Conservation (phyloP, 2,113 vertebrate genomes). For the Lampris incognitus region DNA sequence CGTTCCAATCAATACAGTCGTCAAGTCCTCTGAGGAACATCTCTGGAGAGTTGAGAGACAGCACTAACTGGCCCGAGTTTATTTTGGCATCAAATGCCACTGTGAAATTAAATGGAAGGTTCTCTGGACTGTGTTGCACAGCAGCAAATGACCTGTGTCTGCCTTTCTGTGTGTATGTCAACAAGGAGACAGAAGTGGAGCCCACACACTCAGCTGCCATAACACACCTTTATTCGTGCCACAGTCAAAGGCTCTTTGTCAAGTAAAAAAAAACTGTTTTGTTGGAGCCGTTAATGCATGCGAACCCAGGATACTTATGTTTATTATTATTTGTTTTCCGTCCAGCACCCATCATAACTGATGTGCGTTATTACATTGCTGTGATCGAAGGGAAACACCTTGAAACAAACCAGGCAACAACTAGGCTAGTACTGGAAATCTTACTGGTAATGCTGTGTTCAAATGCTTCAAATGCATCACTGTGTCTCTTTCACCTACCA, state of each 20-base stretch:
- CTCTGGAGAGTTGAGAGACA: conserved; percentile 14
- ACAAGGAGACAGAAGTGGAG: conserved; percentile 44
- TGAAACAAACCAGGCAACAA: background rate
- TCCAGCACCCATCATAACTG: background rate
- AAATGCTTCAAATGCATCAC: background rate
- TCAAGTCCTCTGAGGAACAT: background rate
- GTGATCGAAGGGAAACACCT: background rate
- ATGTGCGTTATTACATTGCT: background rate
- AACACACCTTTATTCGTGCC: conserved; percentile 36
- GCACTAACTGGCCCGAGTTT: conserved; percentile 24
- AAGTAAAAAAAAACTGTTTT: background rate
- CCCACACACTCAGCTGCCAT: conserved; percentile 30
- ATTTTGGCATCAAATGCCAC: conserved; percentile 18
- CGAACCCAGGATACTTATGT: background rate
- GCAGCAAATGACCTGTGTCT: conserved; percentile 40
- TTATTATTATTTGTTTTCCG: background rate
- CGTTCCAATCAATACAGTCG: background rate
- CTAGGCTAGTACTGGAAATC: background rate
- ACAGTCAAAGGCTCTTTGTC: conserved; percentile 21
- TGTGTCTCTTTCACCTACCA: background rate
- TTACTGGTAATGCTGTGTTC: background rate
- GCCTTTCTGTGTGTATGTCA: conserved; percentile 48
- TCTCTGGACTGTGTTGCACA: conserved; percentile 23
- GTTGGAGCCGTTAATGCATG: background rate
- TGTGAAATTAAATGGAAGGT: conserved; percentile 18